phyloP scores from a whole-genome alignment of 2,113 vertebrate species.

The Todiramphus chloris region DNA sequence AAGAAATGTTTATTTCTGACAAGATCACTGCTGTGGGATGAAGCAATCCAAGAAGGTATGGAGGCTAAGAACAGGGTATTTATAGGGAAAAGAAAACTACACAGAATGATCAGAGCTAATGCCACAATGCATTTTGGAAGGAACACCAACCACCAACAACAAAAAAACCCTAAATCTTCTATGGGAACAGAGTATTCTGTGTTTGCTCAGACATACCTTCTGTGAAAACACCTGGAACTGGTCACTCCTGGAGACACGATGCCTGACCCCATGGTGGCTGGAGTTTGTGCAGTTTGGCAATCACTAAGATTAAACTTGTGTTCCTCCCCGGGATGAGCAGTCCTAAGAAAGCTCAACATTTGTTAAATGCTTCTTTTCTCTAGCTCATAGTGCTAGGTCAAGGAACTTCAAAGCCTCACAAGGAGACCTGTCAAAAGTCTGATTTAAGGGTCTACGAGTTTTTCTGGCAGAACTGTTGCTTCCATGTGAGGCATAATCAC shows the following conservation, averaged over 20 bases:
- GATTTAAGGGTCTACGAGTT: not conserved
- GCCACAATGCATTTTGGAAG: not conserved
- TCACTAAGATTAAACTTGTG: not conserved
- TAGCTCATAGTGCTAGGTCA: not conserved
- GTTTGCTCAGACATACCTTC: not conserved
- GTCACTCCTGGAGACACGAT: not conserved
- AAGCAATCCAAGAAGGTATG: accelerated
- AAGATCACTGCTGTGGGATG: not conserved
- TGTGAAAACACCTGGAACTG: not conserved
- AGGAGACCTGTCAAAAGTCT: not conserved
- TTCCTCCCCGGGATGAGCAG: not conserved
- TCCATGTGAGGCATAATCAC: not conserved
- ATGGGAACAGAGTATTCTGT: not conserved
- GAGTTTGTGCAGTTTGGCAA: not conserved
- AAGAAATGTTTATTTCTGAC: not conserved
- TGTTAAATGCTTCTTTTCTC: not conserved
- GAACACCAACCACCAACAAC: not conserved
- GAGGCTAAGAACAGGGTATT: not conserved
- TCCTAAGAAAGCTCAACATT: not conserved
- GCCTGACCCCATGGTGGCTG: accelerated
- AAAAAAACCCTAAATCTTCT: not conserved
- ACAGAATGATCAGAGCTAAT: not conserved
- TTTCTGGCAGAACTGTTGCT: conserved; percentile 18
- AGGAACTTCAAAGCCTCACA: not conserved
- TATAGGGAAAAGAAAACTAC: not conserved